Evolutionary conservation across 1,140 invertebrate genomes (phyloP).

Genomic region (Cherax destructor): DNA sequence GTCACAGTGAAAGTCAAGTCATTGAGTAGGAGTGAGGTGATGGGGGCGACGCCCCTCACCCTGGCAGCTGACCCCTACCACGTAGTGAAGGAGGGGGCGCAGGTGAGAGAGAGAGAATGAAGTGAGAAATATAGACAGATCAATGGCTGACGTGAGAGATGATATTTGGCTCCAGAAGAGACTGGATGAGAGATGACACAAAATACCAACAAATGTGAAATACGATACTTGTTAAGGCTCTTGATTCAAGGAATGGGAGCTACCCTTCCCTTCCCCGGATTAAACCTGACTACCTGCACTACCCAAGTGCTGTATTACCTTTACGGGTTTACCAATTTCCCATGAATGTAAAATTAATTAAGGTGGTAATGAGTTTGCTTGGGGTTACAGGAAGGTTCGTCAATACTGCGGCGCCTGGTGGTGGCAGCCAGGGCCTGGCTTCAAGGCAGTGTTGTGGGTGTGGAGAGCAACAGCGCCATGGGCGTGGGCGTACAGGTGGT

Average conservation of each 20-base stretch:
- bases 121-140: not conserved
- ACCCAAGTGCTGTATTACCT: no score
- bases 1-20: constrained; percentile 30
- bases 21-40: constrained; percentile 14
- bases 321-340: no score
- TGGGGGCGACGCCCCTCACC: constrained; percentile 11
- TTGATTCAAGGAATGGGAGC: no score
- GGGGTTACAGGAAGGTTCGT: not conserved
- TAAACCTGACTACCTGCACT: no score
- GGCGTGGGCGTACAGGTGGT: constrained; percentile 6
- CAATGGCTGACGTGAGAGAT: not conserved
- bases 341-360: no score
- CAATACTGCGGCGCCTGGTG: constrained; percentile 10
- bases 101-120: not conserved
- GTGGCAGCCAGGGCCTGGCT: constrained; percentile 19
- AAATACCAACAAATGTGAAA: no score
- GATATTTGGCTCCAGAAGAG: no score
- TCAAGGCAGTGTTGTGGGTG: not conserved
- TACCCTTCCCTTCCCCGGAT: no score
- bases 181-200: no score
- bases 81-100: not conserved
- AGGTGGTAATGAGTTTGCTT: not conserved
- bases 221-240: no score
- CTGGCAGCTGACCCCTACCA: constrained; percentile 20
- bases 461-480: not conserved